Conservation (phyloP, 2,888 invertebrate genomes). For the Xylota segnis region DNA sequence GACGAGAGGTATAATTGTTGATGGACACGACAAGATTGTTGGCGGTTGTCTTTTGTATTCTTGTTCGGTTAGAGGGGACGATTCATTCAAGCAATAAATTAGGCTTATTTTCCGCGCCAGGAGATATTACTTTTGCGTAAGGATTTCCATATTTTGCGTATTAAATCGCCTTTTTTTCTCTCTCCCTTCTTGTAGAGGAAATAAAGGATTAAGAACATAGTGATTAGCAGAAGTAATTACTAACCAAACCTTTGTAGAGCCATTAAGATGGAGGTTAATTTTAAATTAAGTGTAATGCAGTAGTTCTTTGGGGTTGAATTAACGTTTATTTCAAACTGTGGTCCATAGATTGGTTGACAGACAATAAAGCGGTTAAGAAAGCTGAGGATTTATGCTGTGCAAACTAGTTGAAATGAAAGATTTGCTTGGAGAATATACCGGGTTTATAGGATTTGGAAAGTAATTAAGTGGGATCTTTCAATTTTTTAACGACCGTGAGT, state of each 20-base stretch:
- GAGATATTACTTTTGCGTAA: slow-evolving; percentile 30
- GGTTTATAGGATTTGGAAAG: background rate
- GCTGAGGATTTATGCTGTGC: slow-evolving; percentile 1
- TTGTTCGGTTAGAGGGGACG: background rate
- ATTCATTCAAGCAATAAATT: slow-evolving; percentile 32
- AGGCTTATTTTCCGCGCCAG: slow-evolving; percentile 20
- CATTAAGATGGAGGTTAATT: slow-evolving; percentile 36
- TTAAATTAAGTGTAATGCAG: slow-evolving; percentile 39
- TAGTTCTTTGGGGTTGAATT: slow-evolving; percentile 29
- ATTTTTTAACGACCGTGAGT: too few relatives aligned
- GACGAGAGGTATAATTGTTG: slow-evolving; percentile 16
- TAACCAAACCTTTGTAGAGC: slow-evolving; percentile 9
- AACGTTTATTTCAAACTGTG: background rate
- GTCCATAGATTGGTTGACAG: background rate
- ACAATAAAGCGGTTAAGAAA: background rate
- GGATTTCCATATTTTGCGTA: slow-evolving; percentile 38
- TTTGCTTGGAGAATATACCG: background rate
- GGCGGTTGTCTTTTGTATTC: background rate
- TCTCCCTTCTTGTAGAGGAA: background rate
- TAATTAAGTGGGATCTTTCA: slow-evolving; percentile 10
- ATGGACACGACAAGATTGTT: slow-evolving; percentile 22
- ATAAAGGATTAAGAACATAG: slow-evolving; percentile 46
- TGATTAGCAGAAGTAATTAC: slow-evolving; percentile 51
- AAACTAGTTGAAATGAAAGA: background rate
- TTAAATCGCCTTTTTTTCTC: slow-evolving; percentile 3